A percentile compares a stretch with the other conserved stretches of the same genome.
phyloP scores from a whole-genome alignment of 2,797 vertebrate genomes.

The Erithacus rubecula region DNA sequence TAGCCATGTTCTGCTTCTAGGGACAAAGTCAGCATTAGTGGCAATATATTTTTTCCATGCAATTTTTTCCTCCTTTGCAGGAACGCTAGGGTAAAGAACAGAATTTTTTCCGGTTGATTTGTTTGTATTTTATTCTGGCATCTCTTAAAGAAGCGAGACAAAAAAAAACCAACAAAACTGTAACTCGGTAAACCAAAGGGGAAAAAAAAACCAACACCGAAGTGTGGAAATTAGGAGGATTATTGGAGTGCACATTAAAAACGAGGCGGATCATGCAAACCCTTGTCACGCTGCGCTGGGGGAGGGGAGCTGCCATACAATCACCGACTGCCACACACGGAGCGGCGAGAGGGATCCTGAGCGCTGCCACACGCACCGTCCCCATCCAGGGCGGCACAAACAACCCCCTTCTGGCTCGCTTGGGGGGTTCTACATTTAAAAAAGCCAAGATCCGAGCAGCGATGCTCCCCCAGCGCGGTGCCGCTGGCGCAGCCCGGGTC shows the following conservation, averaged over 20 bases:
- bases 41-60: constrained; percentile 68
- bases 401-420: background rate
- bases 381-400: background rate
- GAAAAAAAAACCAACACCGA: background rate
- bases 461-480: background rate
- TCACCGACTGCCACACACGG: constrained; percentile 22
- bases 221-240: constrained; percentile 39
- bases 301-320: constrained; percentile 30
- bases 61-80: constrained; percentile 69
- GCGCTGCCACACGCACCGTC: constrained; percentile 1
- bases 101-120: constrained; percentile 59
- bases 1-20: constrained; percentile 98
- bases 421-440: background rate
- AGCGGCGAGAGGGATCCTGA: background rate
- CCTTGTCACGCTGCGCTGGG: constrained; percentile 36
- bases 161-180: background rate
- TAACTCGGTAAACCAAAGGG: background rate
- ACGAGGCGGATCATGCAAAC: constrained; percentile 49
- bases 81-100: constrained; percentile 66
- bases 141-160: constrained; percentile 42
- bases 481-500: background rate
- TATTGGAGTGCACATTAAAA: constrained; percentile 4
- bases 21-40: constrained; percentile 70
- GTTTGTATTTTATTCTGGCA: constrained; percentile 52
- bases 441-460: background rate